Evolutionary conservation across 2,888 invertebrate species (phyloP).

Genomic region (Caenorhabditis sp.): DNA sequence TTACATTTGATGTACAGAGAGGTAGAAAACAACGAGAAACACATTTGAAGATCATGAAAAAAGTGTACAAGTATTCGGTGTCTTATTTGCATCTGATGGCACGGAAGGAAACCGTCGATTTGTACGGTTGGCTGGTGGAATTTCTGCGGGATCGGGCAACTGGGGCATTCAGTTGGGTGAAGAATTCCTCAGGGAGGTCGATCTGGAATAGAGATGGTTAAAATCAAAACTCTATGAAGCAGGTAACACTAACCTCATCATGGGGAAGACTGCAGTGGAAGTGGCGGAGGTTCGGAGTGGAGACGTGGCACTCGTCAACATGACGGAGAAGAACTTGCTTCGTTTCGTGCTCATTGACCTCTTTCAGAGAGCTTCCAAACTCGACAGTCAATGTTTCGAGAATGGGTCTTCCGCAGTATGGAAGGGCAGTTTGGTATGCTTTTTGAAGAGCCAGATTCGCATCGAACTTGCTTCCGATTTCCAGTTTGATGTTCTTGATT

Average conservation of each 20-base stretch:
- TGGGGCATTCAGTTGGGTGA: slow-evolving; percentile 37
- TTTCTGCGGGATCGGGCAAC: slow-evolving; percentile 31
- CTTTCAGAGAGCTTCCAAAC: slow-evolving; percentile 50
- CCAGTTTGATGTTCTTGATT: slow-evolving; percentile 25
- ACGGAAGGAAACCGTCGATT: slow-evolving; percentile 34
- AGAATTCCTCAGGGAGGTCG: slow-evolving; percentile 45
- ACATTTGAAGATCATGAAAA: slow-evolving; percentile 7
- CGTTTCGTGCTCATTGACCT: slow-evolving; percentile 32
- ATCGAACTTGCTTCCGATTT: slow-evolving; percentile 48
- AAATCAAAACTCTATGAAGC: neutral
- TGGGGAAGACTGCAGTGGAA: slow-evolving; percentile 62
- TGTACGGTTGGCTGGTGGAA: slow-evolving; percentile 31
- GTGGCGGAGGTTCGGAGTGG: slow-evolving; percentile 55
- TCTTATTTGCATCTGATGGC: slow-evolving; percentile 48
- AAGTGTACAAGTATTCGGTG: neutral
- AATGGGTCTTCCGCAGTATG: slow-evolving; percentile 24
- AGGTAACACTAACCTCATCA: slow-evolving; percentile 23
- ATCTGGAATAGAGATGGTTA: slow-evolving; percentile 43
- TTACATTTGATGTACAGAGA: neutral
- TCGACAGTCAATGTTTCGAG: slow-evolving; percentile 50
- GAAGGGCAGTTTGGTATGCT: slow-evolving; percentile 53
- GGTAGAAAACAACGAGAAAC: neutral
- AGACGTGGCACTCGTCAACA: slow-evolving; percentile 48
- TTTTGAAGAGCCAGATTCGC: slow-evolving; percentile 54
- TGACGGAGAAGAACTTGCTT: slow-evolving; percentile 43